These are phyloP conservation scores for Aleadryas rufinucha DNA, from an alignment of 2,113 vertebrate genomes.

Conservation along the genomic window DNA sequence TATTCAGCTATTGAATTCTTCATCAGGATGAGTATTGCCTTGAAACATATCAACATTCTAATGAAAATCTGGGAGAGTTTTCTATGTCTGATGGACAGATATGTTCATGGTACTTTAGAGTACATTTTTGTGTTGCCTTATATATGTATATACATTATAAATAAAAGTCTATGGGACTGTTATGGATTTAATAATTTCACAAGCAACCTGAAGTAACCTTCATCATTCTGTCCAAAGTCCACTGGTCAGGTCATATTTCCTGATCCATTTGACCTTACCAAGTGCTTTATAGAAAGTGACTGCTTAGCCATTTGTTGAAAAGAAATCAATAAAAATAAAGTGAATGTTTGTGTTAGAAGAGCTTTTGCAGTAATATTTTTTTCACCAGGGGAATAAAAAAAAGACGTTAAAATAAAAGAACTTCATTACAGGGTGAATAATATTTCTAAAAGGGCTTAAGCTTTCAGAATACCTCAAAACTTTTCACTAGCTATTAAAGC, in stretches of 20 bases:
- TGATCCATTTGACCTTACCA: neutral
- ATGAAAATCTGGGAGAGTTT: neutral
- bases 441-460: neutral
- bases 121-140: neutral
- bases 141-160: neutral
- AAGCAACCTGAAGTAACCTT: neutral
- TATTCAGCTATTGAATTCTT: neutral
- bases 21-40: neutral
- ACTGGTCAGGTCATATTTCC: neutral
- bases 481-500: neutral
- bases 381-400: neutral
- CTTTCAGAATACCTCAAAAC: neutral
- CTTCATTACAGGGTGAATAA: neutral
- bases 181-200: neutral
- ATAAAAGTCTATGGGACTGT: neutral
- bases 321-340: constrained; percentile 38
- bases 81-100: neutral
- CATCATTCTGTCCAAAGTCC: neutral
- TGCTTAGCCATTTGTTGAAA: constrained; percentile 5
- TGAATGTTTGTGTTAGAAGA: neutral
- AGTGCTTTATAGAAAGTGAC: neutral
- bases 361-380: neutral
- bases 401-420: neutral
- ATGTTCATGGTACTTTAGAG: neutral
- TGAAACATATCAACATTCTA: neutral